Conservation (phyloP, 2,888 invertebrate species). For the Cryptus armator region DNA sequence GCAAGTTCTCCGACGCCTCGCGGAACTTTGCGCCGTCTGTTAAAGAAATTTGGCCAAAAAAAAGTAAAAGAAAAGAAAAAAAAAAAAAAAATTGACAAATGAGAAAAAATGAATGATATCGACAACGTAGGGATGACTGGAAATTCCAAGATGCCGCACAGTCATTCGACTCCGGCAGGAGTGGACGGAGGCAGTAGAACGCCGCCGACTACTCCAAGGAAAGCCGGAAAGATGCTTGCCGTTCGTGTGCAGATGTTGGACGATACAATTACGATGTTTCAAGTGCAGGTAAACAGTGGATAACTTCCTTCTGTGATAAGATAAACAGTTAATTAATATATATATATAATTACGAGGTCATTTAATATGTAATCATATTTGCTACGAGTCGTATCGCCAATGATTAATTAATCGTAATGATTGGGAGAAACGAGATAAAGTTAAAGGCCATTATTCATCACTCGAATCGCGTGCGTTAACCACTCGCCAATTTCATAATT, state of each 20-base stretch:
- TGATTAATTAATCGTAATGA: background rate
- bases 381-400: background rate
- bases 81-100: slow-evolving; percentile 51
- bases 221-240: slow-evolving; percentile 95
- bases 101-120: slow-evolving; percentile 81
- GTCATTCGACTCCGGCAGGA: slow-evolving; percentile 93
- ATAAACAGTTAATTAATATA: background rate
- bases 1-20: slow-evolving; percentile 4
- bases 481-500: too few species aligned
- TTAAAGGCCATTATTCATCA: too few species aligned
- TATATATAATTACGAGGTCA: background rate
- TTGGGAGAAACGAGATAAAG: too few species aligned
- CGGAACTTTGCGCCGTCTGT: slow-evolving; percentile 17
- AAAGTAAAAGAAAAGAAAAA: background rate
- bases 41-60: slow-evolving; percentile 26
- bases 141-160: slow-evolving; percentile 92
- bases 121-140: slow-evolving; percentile 83
- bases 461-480: too few species aligned
- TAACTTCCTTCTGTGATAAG: background rate
- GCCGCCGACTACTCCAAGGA: slow-evolving; percentile 92
- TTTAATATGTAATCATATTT: background rate
- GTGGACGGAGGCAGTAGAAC: slow-evolving; percentile 92
- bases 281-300: slow-evolving; percentile 91
- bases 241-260: slow-evolving; percentile 96
- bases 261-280: slow-evolving; percentile 95